These are phyloP conservation scores for Poecilus cupreus DNA, from an alignment of 2,888 invertebrate species.

Conservation along the genomic window DNA sequence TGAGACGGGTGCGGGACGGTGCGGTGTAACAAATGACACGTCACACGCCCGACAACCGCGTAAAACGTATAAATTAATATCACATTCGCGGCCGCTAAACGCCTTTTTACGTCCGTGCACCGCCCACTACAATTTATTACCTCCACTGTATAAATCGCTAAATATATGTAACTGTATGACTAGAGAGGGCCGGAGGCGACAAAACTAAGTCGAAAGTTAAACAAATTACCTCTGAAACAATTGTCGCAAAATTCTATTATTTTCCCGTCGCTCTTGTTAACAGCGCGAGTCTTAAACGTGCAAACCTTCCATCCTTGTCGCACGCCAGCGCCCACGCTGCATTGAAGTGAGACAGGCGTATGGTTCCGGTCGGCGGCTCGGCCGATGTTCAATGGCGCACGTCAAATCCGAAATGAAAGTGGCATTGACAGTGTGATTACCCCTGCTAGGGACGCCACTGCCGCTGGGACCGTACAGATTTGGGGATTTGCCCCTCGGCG, in stretches of 20 bases:
- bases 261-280: background rate
- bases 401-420: conserved; percentile 50
- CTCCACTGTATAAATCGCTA: no score
- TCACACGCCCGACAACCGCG: conserved; percentile 33
- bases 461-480: background rate
- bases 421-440: conserved; percentile 43
- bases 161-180: no score
- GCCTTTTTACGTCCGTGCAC: background rate
- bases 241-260: background rate
- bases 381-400: conserved; percentile 45
- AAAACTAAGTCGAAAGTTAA: no score
- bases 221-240: no score
- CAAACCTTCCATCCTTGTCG: no score
- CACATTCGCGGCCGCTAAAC: conserved; percentile 38
- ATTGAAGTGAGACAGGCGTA: background rate
- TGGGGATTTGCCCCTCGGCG: background rate
- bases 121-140: no score
- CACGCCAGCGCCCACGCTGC: no score
- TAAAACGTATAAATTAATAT: conserved; percentile 45
- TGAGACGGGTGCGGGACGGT: background rate
- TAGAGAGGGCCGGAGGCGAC: no score
- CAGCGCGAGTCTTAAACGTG: background rate
- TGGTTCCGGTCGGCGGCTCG: background rate
- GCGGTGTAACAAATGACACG: conserved; percentile 26
- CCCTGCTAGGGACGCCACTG: conserved; percentile 5